Evolutionary conservation across 1,140 invertebrate species (phyloP), one percentile per base, ranked within the genome.

Genomic region (Eupristina koningsbergeri): DNA sequence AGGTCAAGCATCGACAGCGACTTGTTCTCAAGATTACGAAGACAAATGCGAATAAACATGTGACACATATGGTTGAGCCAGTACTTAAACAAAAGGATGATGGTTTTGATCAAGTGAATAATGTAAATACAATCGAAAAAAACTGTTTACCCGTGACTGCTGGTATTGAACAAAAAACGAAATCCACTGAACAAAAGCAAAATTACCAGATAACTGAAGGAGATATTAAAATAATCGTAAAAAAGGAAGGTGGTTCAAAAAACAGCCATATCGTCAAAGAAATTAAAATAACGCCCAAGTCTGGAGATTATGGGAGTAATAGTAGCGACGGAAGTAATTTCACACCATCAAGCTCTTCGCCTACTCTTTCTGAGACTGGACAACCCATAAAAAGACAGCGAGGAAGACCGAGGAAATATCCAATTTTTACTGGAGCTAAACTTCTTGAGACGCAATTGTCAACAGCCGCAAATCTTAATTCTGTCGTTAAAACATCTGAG

Each of bases 201-300:
- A 9, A 58, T 13, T 6, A 47, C 34, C 47, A 34, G 5, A 74
- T 80, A 36, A 80, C 67, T 2, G 79, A 85, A 2, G 79, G 80
- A 3, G 84, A 81, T 5, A 85, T 85, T 22, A 85, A 85, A 19
- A 85, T 85, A 2, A 81, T 85, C 26, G 73, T 85, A 2, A 67
- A 47, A 13, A 85, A 85, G 41, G 79, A 85, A 17, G 61, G 77
- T 47, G 83, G 78, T 22, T 79, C 84, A 3, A 74, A 45, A 17
- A 85, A 85, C 26, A 61, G 53, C 0, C 84, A 82, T 17, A 67
- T 85, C 0, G 50, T 85, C 22, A 82, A 81, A 29, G 80, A 81
- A 22, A 85, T 81, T 13, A 85, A 85, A 34, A 85, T 85, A 53
- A 73, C 76, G 0, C 84, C 80, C 8, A 81, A 50, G 17, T 41